phyloP scores from a whole-genome alignment of 53 echinoderm and acorn worm species.

The Holothuria scabra region DNA sequence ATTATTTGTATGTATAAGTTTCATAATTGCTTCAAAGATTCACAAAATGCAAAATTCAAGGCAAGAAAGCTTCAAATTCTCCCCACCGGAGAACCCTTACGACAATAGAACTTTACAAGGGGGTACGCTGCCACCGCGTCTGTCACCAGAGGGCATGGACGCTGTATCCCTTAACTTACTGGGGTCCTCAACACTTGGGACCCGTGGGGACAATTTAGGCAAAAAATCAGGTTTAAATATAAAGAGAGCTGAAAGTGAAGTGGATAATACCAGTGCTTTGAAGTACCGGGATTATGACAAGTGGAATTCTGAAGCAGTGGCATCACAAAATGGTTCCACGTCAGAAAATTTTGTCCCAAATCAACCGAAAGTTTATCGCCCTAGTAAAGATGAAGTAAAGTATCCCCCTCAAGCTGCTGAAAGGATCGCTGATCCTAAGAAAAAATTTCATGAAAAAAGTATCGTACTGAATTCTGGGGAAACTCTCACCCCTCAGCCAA shows the following conservation, averaged over 20 bases:
- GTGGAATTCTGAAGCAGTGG: slow-evolving; percentile 10
- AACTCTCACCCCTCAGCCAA: background rate
- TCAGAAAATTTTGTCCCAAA: slow-evolving; percentile 20
- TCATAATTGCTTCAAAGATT: no score
- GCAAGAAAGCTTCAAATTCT: slow-evolving; percentile 32
- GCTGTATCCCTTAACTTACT: background rate
- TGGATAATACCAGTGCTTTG: background rate
- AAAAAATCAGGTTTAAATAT: background rate
- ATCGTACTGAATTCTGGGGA: slow-evolving; percentile 13
- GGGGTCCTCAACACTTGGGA: background rate
- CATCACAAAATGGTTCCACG: background rate
- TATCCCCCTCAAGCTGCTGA: background rate
- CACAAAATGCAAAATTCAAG: no score
- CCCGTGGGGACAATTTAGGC: background rate
- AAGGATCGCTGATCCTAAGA: background rate
- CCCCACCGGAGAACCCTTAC: slow-evolving; percentile 51
- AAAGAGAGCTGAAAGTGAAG: slow-evolving; percentile 16
- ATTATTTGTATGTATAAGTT: no score
- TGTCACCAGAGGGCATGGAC: slow-evolving; percentile 17
- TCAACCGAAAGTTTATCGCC: slow-evolving; percentile 34
- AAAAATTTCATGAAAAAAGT: background rate
- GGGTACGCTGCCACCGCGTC: slow-evolving; percentile 5
- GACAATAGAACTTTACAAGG: slow-evolving; percentile 43
- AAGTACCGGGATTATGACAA: slow-evolving; percentile 25
- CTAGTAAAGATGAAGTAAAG: slow-evolving; percentile 33